phyloP scores from a whole-genome alignment of 1,140 invertebrate genomes.

The Muscidifurax raptorellus region DNA sequence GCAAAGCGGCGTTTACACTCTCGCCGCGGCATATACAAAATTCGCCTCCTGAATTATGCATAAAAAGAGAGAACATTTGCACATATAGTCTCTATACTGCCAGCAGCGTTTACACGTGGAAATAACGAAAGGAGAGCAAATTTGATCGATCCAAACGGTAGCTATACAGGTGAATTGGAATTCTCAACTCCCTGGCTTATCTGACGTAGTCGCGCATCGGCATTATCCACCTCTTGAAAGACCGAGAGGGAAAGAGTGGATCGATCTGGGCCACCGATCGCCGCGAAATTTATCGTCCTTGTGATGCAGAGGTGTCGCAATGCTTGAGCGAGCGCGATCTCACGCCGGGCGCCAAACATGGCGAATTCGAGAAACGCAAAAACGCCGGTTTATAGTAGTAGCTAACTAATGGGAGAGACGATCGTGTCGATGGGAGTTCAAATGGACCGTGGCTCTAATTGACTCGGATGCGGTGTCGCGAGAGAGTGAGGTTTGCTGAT shows the following conservation, averaged over 20 bases:
- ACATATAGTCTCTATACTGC: not conserved
- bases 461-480: not conserved
- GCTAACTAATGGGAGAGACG: not conserved
- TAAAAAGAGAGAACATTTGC: slow-evolving; percentile 2
- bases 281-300: slow-evolving; percentile 43
- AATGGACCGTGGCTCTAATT: slow-evolving; percentile 17
- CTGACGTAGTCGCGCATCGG: not conserved
- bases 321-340: not conserved
- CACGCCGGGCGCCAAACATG: slow-evolving; percentile 34
- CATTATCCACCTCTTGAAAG: not conserved
- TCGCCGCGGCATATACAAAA: not conserved
- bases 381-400: not conserved
- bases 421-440: not conserved
- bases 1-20: not conserved
- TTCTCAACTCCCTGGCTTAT: not conserved
- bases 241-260: not conserved
- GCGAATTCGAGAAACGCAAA: slow-evolving; percentile 1
- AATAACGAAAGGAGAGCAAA: slow-evolving; percentile 34
- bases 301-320: slow-evolving; percentile 3
- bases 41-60: slow-evolving; percentile 24
- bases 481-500: not conserved
- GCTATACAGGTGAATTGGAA: slow-evolving; percentile 25
- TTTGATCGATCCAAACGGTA: not conserved
- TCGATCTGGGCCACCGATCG: not conserved
- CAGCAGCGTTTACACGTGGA: not conserved